A percentile compares a stretch with the other conserved stretches of the same genome.
Conservation (phyloP, 2,888 invertebrate species). For the Lypha dubia region DNA sequence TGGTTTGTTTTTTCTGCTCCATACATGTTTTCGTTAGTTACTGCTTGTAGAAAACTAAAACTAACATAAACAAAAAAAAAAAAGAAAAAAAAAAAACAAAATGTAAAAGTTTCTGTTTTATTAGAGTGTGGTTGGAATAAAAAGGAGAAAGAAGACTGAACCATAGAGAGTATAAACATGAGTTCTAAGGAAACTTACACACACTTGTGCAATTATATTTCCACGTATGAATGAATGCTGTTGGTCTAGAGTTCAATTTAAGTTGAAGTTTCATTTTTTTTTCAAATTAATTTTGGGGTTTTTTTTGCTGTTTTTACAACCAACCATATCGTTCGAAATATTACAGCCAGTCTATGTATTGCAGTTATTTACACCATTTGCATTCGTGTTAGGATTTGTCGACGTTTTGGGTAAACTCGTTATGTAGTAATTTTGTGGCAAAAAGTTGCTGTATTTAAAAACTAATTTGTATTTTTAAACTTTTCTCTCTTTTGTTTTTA, state of each 20-base stretch:
- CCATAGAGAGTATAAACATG: conserved; percentile 32
- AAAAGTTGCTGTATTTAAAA: conserved; percentile 65
- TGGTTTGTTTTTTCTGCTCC: conserved; percentile 1
- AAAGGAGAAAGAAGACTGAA: conserved; percentile 8
- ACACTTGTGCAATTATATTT: conserved; percentile 40
- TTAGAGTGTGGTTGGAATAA: conserved; percentile 13
- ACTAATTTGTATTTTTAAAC: conserved; percentile 49
- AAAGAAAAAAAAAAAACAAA: conserved; percentile 43
- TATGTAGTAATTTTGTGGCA: conserved; percentile 54
- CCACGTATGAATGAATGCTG: conserved; percentile 46
- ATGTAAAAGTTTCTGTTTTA: conserved; percentile 40
- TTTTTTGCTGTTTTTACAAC: conserved; percentile 12
- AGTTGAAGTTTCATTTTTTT: conserved; percentile 15
- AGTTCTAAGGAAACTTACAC: conserved; percentile 21
- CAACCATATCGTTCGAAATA: conserved; percentile 22
- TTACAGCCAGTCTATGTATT: background rate
- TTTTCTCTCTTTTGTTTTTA: no score
- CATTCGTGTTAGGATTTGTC: conserved; percentile 41
- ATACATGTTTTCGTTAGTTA: conserved; percentile 40
- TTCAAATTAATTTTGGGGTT: conserved; percentile 17
- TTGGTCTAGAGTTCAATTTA: conserved; percentile 61
- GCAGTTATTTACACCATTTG: conserved; percentile 4
- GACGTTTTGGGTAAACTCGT: conserved; percentile 43
- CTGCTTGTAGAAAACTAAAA: conserved; percentile 26
- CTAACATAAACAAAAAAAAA: no score